Evolutionary conservation across 2,888 invertebrate species (phyloP).

Genomic region (Rhogogaster chlorosoma): DNA sequence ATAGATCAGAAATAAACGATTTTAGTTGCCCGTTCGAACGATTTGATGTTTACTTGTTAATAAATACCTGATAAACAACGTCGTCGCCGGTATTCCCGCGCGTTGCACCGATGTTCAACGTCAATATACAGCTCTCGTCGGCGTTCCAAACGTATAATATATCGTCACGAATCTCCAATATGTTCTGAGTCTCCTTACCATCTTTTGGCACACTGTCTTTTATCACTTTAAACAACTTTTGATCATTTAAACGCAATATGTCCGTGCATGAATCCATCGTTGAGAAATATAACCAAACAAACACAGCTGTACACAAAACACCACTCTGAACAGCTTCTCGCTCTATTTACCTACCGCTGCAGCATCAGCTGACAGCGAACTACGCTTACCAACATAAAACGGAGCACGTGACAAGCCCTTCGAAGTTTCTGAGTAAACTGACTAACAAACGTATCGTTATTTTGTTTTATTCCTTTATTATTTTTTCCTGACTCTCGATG

Average conservation of each 20-base stretch:
- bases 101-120: slow-evolving; percentile 82
- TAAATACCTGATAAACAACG: slow-evolving; percentile 82
- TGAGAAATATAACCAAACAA: background rate
- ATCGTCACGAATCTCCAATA: slow-evolving; percentile 84
- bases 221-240: slow-evolving; percentile 82
- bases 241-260: slow-evolving; percentile 81
- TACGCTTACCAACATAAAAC: background rate
- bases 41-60: background rate
- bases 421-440: background rate
- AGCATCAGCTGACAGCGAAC: slow-evolving; percentile 31
- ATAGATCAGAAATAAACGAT: background rate
- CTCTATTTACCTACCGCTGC: background rate
- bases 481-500: background rate
- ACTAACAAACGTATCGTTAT: background rate
- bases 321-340: too few relatives aligned
- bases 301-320: slow-evolving; percentile 22
- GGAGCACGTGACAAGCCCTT: background rate
- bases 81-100: slow-evolving; percentile 79
- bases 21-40: slow-evolving; percentile 37
- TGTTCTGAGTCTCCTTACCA: slow-evolving; percentile 82
- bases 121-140: slow-evolving; percentile 82
- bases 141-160: slow-evolving; percentile 85
- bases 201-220: slow-evolving; percentile 80
- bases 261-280: slow-evolving; percentile 82
- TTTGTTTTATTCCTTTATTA: background rate